These are phyloP conservation scores for Condylostylus longicornis DNA, from an alignment of 1,140 invertebrate species.

Conservation along the genomic window DNA sequence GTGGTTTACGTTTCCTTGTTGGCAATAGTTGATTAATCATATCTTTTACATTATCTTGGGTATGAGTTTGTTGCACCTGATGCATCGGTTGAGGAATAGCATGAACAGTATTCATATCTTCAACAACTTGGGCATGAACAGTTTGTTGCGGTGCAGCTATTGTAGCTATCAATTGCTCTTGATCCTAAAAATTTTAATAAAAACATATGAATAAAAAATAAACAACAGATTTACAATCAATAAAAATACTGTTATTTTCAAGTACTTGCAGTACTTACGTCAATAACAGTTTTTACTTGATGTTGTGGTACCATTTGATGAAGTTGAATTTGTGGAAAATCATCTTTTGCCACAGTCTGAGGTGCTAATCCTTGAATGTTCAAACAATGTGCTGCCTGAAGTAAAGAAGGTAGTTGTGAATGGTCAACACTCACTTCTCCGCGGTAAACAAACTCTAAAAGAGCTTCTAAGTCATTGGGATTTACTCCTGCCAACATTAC, in stretches of 20 bases:
- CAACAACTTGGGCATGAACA: slow-evolving; percentile 29
- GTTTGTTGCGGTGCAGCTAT: slow-evolving; percentile 30
- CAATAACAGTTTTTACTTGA: slow-evolving; percentile 12
- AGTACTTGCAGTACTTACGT: too few relatives aligned
- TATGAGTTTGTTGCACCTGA: slow-evolving; percentile 11
- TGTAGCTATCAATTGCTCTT: slow-evolving; percentile 29
- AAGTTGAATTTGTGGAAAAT: slow-evolving; percentile 34
- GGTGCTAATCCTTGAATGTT: slow-evolving; percentile 45
- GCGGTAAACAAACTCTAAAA: slow-evolving; percentile 47
- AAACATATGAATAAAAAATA: slow-evolving; percentile 2
- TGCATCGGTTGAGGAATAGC: too few relatives aligned
- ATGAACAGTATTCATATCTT: slow-evolving; percentile 30
- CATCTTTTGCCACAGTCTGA: slow-evolving; percentile 31
- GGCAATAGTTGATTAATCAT: slow-evolving; percentile 34
- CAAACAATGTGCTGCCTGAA: slow-evolving; percentile 46
- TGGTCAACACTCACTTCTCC: slow-evolving; percentile 48
- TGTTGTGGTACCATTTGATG: slow-evolving; percentile 31
- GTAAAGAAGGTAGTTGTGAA: slow-evolving; percentile 41
- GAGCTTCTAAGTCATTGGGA: slow-evolving; percentile 43
- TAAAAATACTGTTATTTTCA: not conserved
- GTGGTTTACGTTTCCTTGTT: slow-evolving; percentile 32
- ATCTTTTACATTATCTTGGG: slow-evolving; percentile 28
- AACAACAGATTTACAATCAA: not conserved
- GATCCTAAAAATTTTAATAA: slow-evolving; percentile 18
- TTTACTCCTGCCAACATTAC: slow-evolving; percentile 47